Evolutionary conservation across 2,113 vertebrate genomes (phyloP).

Genomic region (Phainopepla nitens): DNA sequence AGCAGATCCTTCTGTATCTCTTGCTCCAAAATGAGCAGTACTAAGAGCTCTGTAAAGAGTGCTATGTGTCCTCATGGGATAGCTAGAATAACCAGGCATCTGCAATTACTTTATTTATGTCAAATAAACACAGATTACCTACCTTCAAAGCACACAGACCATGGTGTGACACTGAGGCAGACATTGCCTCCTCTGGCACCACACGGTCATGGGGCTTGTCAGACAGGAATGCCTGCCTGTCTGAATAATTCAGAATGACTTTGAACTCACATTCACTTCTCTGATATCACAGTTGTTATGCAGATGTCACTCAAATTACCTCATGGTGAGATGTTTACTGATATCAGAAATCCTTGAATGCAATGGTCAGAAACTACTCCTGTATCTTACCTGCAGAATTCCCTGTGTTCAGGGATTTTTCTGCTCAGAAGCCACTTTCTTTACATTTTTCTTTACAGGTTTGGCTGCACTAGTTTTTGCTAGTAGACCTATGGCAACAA

Average conservation of each 20-base stretch:
- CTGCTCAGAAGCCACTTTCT: not conserved
- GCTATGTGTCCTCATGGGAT: not conserved
- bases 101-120: not conserved
- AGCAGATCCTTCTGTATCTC: not conserved
- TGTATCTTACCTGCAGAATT: not conserved
- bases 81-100: not conserved
- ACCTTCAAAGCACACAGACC: not conserved
- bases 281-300: not conserved
- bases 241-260: not conserved
- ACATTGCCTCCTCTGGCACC: not conserved
- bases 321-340: not conserved
- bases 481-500: not conserved
- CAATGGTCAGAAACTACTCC: not conserved
- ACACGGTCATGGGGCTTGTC: rapidly evolving
- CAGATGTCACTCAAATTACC: not conserved
- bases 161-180: not conserved
- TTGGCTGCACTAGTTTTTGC: not conserved
- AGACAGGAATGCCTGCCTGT: not conserved
- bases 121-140: not conserved
- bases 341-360: not conserved
- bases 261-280: not conserved
- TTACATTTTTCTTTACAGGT: not conserved
- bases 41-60: not conserved
- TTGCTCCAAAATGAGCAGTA: not conserved
- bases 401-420: not conserved